Base-by-base conservation (phyloP, 2,113 vertebrate genomes). In the Rattus rattus region DNA sequence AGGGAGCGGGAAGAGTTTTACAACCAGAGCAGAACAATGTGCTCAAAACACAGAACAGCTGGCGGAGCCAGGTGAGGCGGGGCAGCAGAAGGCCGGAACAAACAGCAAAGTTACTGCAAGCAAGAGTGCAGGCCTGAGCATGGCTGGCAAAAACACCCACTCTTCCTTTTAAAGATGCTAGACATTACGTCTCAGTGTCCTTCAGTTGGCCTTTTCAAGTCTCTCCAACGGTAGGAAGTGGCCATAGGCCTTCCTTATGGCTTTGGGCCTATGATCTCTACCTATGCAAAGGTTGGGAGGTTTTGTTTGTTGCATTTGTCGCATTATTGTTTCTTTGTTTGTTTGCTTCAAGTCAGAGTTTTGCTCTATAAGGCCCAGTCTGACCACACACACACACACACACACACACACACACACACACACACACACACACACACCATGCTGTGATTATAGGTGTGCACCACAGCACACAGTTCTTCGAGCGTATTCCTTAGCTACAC, bases 401-500 rank as follows among this genome's bases (percentile, higher is more conserved):
- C 24, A 6, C 59, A 26, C 81, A n/a, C 30, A 76, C 39, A 24
- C 39, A n/a, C 36, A 52, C 30, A 9, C 77, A 28, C 49, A 43
- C 73, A 43, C 39, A 39, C n/a, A 75, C 72, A 75, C 39, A 75
- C 20, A 75, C 39, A 75, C 72, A 75, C n/a, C 43, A 28, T 49
- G 20, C 65, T 54, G 19, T 11, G 47, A 70, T 87, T 87, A 52
- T 52, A 52, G 20, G 65, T 70, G 47, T 36, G 49, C 22, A 26
- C 47, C 30, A 54, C 20, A 52, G 14, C 30, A n/a, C 49, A 56
- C 36, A 88, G 47, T 20, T 36, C 28, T 69, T 16, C 2, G 5
- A 36, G 67, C 36, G 67, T 30, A 4, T 7, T 0, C 4, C n/a
- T 28, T 73, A 19, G 17, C 8, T 20, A 4, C 2, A 3, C 20